phyloP scores from a whole-genome alignment of 2,113 vertebrate genomes.

The Neopipo cinnamomea region DNA sequence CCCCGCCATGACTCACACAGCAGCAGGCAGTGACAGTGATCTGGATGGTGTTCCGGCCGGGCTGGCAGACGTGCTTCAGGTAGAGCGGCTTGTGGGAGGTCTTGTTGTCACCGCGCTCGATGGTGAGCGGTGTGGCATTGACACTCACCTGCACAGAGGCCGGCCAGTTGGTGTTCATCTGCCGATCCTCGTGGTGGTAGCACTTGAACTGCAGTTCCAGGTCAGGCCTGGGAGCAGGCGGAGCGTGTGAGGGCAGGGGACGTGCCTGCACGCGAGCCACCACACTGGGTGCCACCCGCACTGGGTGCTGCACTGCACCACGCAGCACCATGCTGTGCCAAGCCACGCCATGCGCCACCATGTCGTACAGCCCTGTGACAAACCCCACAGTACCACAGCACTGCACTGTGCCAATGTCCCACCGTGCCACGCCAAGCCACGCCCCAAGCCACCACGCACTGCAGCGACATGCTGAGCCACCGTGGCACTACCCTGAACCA shows the following conservation, averaged over 20 bases:
- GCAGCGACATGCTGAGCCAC: neutral
- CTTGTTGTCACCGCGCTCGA: constrained; percentile 94
- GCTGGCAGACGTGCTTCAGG: constrained; percentile 94
- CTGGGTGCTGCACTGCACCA: neutral
- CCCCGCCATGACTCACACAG: constrained; percentile 78
- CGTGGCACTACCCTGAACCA: fast-evolving
- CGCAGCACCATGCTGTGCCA: fast-evolving
- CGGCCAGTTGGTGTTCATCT: constrained; percentile 98
- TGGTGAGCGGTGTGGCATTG: constrained; percentile 89
- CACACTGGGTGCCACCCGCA: neutral
- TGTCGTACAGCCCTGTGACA: neutral
- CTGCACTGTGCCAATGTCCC: neutral
- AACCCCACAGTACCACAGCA: neutral
- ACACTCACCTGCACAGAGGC: constrained; percentile 95
- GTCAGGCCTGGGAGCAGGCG: constrained; percentile 80
- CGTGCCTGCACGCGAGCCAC: fast-evolving
- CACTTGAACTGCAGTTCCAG: constrained; percentile 97
- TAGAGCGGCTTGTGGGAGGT: constrained; percentile 95
- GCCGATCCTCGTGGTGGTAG: constrained; percentile 94
- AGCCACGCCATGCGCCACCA: neutral
- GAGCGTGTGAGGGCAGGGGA: neutral
- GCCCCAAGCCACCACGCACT: neutral
- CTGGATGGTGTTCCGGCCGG: constrained; percentile 94
- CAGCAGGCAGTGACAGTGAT: constrained; percentile 97
- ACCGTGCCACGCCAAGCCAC: neutral